Percentiles rank a stretch among this genome's conserved stretches.
Conservation (phyloP, 2,113 vertebrate genomes). For the Antigone vipio region DNA sequence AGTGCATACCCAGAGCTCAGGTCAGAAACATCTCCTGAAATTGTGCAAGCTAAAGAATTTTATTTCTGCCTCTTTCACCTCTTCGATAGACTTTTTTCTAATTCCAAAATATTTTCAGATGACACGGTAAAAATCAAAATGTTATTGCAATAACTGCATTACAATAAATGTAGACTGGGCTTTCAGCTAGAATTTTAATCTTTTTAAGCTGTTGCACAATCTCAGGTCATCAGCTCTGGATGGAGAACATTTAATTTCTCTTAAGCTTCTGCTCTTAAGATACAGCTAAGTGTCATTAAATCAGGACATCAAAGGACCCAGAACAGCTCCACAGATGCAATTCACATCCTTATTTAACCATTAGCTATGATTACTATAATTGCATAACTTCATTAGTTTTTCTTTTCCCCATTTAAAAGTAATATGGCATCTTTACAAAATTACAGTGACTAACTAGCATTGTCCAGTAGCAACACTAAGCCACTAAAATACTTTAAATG, state of each 20-base stretch:
- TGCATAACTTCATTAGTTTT: not conserved
- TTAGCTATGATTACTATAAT: not conserved
- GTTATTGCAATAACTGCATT: not conserved
- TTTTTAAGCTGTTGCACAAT: not conserved
- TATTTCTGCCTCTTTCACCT: not conserved
- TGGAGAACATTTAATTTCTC: not conserved
- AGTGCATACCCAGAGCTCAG: not conserved
- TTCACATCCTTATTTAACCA: conserved; percentile 18
- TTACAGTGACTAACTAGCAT: not conserved
- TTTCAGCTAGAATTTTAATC: not conserved
- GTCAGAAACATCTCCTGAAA: not conserved
- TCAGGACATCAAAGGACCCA: not conserved
- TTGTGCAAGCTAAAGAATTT: not conserved
- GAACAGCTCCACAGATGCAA: not conserved
- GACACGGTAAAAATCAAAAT: not conserved
- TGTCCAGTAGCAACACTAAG: not conserved
- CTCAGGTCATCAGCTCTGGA: not conserved
- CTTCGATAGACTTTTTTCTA: not conserved
- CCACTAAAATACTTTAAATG: not conserved
- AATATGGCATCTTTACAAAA: not conserved
- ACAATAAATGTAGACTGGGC: not conserved
- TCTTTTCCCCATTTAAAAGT: not conserved
- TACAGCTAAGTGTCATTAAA: not conserved
- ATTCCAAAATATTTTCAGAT: not conserved
- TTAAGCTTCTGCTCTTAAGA: not conserved